Percentiles rank a stretch among this genome's conserved stretches.
phyloP scores from a whole-genome alignment of 2,888 invertebrate genomes.

The Platynereis dumerilii region DNA sequence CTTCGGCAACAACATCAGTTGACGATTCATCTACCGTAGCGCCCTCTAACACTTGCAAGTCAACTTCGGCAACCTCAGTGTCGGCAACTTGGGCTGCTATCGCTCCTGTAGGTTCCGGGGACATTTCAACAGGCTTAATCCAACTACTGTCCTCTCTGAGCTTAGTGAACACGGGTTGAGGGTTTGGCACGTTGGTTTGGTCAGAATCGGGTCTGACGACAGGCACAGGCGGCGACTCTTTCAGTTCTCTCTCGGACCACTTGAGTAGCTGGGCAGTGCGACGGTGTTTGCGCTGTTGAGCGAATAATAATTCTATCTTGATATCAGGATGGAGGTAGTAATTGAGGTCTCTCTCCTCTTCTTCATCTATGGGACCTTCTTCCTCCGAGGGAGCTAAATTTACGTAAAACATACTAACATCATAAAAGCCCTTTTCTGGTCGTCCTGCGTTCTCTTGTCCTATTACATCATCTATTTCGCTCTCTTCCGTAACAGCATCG shows the following conservation, averaged over 20 bases:
- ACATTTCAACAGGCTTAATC: constrained; percentile 30
- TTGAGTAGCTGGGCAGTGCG: constrained; percentile 45
- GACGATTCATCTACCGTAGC: background rate
- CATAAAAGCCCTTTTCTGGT: constrained; percentile 29
- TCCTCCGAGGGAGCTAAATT: background rate
- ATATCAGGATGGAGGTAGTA: constrained; percentile 32
- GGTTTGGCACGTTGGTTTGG: background rate
- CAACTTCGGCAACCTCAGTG: background rate
- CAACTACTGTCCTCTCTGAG: constrained; percentile 34
- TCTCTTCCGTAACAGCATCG: constrained; percentile 18
- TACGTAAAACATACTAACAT: constrained; percentile 28
- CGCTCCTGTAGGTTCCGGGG: background rate
- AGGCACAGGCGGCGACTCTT: background rate
- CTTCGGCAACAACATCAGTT: background rate
- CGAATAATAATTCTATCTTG: constrained; percentile 26
- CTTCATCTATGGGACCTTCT: background rate
- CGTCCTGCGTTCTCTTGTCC: constrained; percentile 5
- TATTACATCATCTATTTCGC: constrained; percentile 16
- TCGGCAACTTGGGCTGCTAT: background rate
- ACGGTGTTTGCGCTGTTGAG: constrained; percentile 28
- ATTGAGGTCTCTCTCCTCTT: constrained; percentile 6
- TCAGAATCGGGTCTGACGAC: background rate
- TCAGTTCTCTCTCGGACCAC: constrained; percentile 2
- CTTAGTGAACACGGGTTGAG: constrained; percentile 21
- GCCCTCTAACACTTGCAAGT: background rate